Evolutionary conservation across 2,113 vertebrate genomes (phyloP).

Genomic region (Scalopus aquaticus): DNA sequence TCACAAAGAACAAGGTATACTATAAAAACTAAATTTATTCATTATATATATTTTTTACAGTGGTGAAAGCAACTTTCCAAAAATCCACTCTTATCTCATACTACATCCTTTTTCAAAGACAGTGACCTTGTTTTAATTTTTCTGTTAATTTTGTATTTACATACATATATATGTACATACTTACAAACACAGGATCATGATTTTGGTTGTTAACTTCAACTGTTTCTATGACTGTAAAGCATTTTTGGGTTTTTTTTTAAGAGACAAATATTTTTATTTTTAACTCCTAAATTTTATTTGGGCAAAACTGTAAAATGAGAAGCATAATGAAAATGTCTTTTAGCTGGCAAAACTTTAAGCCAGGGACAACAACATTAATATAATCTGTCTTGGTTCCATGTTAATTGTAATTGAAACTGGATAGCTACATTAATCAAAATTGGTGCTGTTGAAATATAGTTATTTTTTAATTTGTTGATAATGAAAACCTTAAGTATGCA

Average conservation of each 20-base stretch:
- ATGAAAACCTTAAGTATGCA: constrained; percentile 32
- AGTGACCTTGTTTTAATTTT: constrained; percentile 39
- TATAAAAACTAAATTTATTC: constrained; percentile 64
- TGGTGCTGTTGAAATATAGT: constrained; percentile 48
- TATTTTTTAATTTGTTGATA: constrained; percentile 47
- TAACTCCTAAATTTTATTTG: constrained; percentile 50
- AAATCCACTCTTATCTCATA: constrained; percentile 25
- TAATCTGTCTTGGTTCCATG: constrained; percentile 44
- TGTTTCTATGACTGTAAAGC: constrained; percentile 40
- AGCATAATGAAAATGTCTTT: constrained; percentile 42
- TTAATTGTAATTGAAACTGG: constrained; percentile 51
- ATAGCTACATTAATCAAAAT: constrained; percentile 43
- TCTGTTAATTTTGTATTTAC: neutral
- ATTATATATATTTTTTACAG: constrained; percentile 67
- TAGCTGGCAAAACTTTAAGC: constrained; percentile 22
- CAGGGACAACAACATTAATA: constrained; percentile 26
- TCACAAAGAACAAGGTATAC: constrained; percentile 45
- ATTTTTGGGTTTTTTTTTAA: constrained; percentile 30
- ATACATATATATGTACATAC: neutral
- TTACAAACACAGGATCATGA: neutral
- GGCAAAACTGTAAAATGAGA: constrained; percentile 58
- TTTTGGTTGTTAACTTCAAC: constrained; percentile 56
- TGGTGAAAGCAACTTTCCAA: constrained; percentile 61
- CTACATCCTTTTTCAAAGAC: constrained; percentile 22
- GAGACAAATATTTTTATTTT: constrained; percentile 50